A percentile compares a stretch with the other conserved stretches of the same genome.
Evolutionary conservation across 2,113 vertebrate genomes (phyloP).

Genomic region (Phainopepla nitens): DNA sequence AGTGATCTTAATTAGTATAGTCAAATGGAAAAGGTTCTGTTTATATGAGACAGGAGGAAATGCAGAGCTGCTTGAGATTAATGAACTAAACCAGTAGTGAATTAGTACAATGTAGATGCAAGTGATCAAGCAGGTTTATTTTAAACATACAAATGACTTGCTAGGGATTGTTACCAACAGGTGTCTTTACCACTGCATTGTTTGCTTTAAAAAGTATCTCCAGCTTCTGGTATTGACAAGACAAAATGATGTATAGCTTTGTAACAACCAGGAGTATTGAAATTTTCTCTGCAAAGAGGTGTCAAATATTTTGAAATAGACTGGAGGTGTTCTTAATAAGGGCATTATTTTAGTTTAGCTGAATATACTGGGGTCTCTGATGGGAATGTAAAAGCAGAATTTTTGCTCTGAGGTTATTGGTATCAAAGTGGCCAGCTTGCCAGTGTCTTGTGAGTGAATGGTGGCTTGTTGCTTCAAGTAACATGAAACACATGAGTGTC

Average conservation of each 20-base stretch:
- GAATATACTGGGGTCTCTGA: background rate
- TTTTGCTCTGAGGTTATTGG: background rate
- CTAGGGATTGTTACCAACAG: background rate
- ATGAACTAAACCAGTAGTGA: background rate
- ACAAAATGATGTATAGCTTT: background rate
- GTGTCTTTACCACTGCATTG: background rate
- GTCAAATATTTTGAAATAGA: background rate
- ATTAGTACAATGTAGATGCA: background rate
- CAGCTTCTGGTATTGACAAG: background rate
- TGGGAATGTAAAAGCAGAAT: background rate
- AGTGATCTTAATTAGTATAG: background rate
- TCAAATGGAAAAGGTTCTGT: background rate
- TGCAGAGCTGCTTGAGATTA: background rate
- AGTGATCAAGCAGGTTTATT: background rate
- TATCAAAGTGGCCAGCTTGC: background rate
- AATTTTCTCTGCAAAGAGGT: background rate
- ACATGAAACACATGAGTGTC: background rate
- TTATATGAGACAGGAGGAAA: background rate
- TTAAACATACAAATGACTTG: background rate
- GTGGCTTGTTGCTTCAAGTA: background rate
- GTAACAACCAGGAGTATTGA: background rate
- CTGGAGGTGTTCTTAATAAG: background rate
- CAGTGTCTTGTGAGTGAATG: background rate
- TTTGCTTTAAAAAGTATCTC: background rate
- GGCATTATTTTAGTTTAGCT: background rate